A percentile compares a stretch with the other conserved stretches of the same genome.
Conservation (phyloP, 2,113 vertebrate species). For the Hydrolagus affinis region DNA sequence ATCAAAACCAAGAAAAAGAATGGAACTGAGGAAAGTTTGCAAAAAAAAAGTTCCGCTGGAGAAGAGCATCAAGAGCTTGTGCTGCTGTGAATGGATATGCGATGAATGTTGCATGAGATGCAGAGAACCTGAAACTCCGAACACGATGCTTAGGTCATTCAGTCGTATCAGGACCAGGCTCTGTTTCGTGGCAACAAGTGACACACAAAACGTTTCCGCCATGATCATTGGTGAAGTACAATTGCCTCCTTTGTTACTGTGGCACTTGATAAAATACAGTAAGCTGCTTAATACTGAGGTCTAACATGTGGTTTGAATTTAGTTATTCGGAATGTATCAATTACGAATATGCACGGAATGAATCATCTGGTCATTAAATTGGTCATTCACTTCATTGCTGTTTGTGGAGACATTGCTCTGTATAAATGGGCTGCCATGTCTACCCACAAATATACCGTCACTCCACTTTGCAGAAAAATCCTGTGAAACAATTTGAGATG, state of each 20-base stretch:
- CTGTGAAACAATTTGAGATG: no score
- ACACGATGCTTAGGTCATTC: conserved; percentile 54
- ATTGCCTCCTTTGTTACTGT: not conserved
- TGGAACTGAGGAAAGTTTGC: conserved; percentile 47
- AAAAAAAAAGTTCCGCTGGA: conserved; percentile 47
- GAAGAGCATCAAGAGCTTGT: conserved; percentile 40
- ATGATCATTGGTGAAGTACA: not conserved
- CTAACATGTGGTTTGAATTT: not conserved
- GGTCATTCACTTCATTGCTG: no score
- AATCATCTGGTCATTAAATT: no score
- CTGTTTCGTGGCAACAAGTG: not conserved
- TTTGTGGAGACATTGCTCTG: no score
- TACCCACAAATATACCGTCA: no score
- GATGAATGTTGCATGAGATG: conserved; percentile 72
- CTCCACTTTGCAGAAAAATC: no score
- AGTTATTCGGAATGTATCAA: no score
- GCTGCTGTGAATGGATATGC: conserved; percentile 58
- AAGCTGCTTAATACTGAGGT: not conserved
- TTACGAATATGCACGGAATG: no score
- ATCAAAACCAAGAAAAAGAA: conserved; percentile 37
- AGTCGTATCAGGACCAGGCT: not conserved
- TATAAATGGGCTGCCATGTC: no score
- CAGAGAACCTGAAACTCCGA: conserved; percentile 59
- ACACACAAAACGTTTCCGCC: not conserved
- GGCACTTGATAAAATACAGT: not conserved